phyloP scores from a whole-genome alignment of 2,888 invertebrate species.

The Clunio marinus region DNA sequence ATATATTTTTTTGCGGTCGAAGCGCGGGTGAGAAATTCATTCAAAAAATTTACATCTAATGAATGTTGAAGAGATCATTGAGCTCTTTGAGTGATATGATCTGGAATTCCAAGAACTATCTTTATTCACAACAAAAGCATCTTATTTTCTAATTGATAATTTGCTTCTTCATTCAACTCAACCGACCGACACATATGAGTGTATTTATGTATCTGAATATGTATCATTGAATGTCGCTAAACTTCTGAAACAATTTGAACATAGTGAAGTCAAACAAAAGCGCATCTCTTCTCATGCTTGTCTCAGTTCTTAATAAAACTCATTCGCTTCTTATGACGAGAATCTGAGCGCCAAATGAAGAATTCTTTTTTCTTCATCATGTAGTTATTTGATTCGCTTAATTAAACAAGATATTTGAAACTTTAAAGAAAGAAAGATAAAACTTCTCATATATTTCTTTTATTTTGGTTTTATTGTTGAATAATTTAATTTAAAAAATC shows the following conservation, averaged over 20 bases:
- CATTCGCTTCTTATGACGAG: constrained; percentile 1
- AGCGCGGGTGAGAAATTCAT: too few species aligned
- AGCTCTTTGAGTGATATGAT: neutral
- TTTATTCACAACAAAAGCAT: constrained; percentile 1
- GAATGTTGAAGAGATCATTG: neutral
- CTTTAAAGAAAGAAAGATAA: neutral
- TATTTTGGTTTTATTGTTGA: neutral
- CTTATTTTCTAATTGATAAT: constrained; percentile 36
- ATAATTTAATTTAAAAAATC: constrained; percentile 29
- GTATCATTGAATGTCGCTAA: constrained; percentile 15
- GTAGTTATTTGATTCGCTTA: constrained; percentile 33
- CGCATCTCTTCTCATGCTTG: constrained; percentile 1
- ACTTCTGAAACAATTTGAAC: constrained; percentile 28
- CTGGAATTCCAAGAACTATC: constrained; percentile 28
- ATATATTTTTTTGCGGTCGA: neutral
- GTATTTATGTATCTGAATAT: neutral
- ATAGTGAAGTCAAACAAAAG: neutral
- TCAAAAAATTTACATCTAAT: too few species aligned
- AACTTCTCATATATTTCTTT: neutral
- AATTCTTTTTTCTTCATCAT: neutral
- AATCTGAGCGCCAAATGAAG: constrained; percentile 35
- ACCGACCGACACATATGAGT: neutral
- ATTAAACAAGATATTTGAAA: constrained; percentile 36
- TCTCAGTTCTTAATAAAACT: neutral
- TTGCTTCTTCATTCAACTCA: neutral